A percentile compares a stretch with the other conserved stretches of the same genome.
These are phyloP conservation scores for Hippolais icterina DNA, from an alignment of 2,113 vertebrate species.

Conservation along the genomic window DNA sequence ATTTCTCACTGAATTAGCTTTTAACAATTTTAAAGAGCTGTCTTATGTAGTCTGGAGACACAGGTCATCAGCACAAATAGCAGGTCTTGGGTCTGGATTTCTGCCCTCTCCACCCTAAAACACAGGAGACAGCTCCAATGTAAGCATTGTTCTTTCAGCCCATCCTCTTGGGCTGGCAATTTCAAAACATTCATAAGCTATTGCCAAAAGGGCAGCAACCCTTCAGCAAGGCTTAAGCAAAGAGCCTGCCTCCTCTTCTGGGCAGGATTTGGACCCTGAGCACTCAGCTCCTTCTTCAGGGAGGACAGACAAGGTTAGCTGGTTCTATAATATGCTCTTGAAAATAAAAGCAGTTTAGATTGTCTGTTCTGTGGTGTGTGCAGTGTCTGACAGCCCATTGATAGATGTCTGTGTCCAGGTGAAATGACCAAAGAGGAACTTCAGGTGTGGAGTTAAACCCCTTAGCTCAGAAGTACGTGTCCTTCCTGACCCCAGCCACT, in stretches of 20 bases:
- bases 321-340: neutral
- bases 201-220: neutral
- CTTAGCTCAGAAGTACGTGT: neutral
- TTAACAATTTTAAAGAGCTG: slow-evolving; percentile 20
- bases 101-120: neutral
- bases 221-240: neutral
- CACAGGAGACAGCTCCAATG: neutral
- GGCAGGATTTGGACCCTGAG: neutral
- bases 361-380: neutral
- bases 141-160: neutral
- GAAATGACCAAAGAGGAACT: neutral
- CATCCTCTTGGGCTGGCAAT: neutral
- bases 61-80: neutral
- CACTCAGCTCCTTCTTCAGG: neutral
- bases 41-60: neutral
- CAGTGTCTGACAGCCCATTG: neutral
- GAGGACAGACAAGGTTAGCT: neutral
- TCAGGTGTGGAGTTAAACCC: neutral
- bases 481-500: neutral
- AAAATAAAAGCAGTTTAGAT: neutral
- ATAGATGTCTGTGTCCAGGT: neutral
- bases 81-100: neutral
- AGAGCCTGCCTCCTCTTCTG: neutral
- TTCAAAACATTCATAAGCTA: neutral
- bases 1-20: slow-evolving; percentile 49